Evolutionary conservation across 2,113 vertebrate species (phyloP).

Genomic region (Pseudopipra pipra): DNA sequence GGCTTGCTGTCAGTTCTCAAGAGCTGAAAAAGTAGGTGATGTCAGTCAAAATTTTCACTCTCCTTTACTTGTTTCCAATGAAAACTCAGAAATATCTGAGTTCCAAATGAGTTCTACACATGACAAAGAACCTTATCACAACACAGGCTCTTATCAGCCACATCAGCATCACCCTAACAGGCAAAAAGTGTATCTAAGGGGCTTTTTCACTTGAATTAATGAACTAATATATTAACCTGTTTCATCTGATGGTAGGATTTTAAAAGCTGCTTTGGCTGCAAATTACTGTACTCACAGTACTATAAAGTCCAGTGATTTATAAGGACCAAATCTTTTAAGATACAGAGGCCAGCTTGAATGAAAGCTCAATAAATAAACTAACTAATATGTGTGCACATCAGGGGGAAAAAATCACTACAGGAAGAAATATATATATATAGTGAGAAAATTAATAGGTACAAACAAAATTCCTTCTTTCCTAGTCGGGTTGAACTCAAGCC

Average conservation of each 20-base stretch:
- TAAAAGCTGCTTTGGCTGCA: background rate
- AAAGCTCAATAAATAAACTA: background rate
- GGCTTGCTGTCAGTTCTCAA: background rate
- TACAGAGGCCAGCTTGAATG: background rate
- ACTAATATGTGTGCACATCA: background rate
- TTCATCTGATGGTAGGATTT: background rate
- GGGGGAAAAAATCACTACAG: background rate
- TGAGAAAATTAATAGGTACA: background rate
- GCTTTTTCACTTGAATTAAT: background rate
- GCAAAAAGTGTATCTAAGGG: background rate
- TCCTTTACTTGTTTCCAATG: background rate
- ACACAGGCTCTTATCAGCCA: background rate
- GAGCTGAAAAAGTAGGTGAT: background rate
- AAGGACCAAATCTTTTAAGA: background rate
- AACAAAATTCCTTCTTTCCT: background rate
- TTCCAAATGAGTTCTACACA: background rate
- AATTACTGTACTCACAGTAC: background rate
- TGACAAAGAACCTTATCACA: background rate
- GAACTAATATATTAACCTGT: background rate
- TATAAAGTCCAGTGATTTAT: background rate
- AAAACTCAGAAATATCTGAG: background rate
- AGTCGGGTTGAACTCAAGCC: background rate
- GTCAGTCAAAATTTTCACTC: background rate
- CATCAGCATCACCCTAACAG: background rate
- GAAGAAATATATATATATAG: background rate